Evolutionary conservation across 2,888 invertebrate genomes (phyloP), one percentile per base, ranked within the genome.

Genomic region (Synanthedon formicaeformis): DNA sequence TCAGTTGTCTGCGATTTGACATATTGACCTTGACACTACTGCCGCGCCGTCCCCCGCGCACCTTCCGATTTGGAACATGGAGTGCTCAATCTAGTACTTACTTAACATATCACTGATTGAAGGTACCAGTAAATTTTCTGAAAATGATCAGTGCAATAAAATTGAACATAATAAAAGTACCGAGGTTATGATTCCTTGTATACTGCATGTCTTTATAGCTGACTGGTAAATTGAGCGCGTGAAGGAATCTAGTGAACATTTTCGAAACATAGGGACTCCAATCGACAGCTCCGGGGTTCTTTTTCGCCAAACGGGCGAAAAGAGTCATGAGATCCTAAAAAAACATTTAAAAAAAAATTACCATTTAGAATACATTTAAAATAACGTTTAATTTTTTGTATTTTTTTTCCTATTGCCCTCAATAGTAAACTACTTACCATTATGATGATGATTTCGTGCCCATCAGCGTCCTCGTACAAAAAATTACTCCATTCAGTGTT

Each of bases 231-330:
- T 93, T 92, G 53, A 96, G 89, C 45, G 92, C 91, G 59, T 93
- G 89, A 57, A 94, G 78, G 71, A 91, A 93, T 72, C 92, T 87
- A 11, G 91, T 90, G 67, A 93, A 94, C 90, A 95, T 92, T 53
- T 91, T 80, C 0, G 96, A 92, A 52, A 96, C 89, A 69, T 96
- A 90, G 0, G 94, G 94, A 57, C 92, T 91, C 97, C 97, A 98
- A 73, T 98, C 92, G 49, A 97, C 91, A 52, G 92, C 91, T 0
- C 97, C 96, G 52, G 94, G 92, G 74, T 93, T 95, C 61, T 90
- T 86, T 61, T 89, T 88, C 0, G 95, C 93, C 50, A 95, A 78
- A 50, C 92, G 89, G 0, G 95, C 89, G 75, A 97, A 92, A 50
- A 97, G 79, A 66, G 89, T 89, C 78, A 95, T 90, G 66, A 94